Evolutionary conservation across 2,797 vertebrate species (phyloP), one percentile per base, ranked within the genome.

Genomic region (Chaetodon trifasciatus): DNA sequence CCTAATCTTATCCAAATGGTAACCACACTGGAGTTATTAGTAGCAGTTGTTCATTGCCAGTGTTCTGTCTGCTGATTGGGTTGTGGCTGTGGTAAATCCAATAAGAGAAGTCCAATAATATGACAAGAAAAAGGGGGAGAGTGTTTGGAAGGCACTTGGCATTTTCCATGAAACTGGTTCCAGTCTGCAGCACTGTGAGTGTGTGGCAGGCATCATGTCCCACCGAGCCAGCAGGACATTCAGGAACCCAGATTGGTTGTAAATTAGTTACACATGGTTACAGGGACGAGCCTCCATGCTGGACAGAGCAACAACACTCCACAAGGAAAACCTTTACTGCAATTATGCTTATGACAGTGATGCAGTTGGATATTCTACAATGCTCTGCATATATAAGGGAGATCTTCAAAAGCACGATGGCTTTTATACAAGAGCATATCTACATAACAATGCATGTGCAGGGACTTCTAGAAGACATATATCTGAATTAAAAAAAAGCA

Each of bases 181-280:
- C 75, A 73, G 32, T 79, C 24, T 64, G n/a, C 52, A 60, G 16
- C 62, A 63, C 57, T 61, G 66, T 56, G 60, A 70, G 47, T 61
- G 19, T 70, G 17, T 76, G 50, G 66, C 69, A 77, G 74, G 35
- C 55, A 35, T 74, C 69, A 46, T 19, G 44, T 78, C 85, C 70
- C 72, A 55, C 75, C 44, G 69, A 83, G 83, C 83, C 76, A 62
- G 78, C 56, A 40, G 78, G 78, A 79, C 71, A 64, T 74, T 40
- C 77, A 82, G 77, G 46, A 78, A 74, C 77, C 81, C 66, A 83
- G 81, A 85, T 74, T 85, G 84, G 78, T 71, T 84, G 68, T 78
- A 78, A 78, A 89, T 89, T 79, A 76, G 81, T 79, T 70, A 68
- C 74, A 87, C 73, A 76, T 89, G 85, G 83, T 76, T 73, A 81